Evolutionary conservation across 2,113 vertebrate genomes (phyloP).

Genomic region (Geothlypis trichas): DNA sequence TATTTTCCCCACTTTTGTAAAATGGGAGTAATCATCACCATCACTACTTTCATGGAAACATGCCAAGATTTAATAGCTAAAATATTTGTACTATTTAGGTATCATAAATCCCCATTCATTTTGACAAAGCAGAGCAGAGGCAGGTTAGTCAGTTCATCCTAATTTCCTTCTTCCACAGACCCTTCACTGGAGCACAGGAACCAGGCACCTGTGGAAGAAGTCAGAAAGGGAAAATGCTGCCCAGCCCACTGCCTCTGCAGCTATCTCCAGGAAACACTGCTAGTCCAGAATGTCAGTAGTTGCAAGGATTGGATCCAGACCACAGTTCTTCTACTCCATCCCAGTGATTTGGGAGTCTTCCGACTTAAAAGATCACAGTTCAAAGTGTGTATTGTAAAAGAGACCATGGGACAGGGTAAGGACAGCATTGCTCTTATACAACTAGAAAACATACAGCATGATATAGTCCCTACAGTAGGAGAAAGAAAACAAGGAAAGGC

Average conservation of each 20-base stretch:
- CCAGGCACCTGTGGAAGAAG: not conserved
- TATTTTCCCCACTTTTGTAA: not conserved
- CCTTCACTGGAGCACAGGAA: not conserved
- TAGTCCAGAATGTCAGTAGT: not conserved
- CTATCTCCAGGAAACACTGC: not conserved
- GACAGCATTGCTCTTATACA: not conserved
- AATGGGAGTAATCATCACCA: not conserved
- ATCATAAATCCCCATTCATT: not conserved
- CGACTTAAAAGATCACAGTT: not conserved
- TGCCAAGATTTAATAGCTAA: not conserved
- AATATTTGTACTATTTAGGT: not conserved
- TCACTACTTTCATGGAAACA: accelerated
- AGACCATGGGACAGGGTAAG: not conserved
- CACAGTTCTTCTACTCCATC: not conserved
- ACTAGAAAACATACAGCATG: not conserved
- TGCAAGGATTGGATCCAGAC: not conserved
- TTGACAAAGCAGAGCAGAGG: not conserved
- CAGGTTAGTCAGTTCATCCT: not conserved
- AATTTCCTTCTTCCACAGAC: not conserved
- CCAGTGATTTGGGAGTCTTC: not conserved
- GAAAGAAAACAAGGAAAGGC: not conserved
- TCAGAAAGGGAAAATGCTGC: not conserved
- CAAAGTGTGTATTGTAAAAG: not conserved
- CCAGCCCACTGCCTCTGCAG: not conserved
- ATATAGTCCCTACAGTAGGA: not conserved